Base-by-base conservation (phyloP, 2,888 invertebrate species). In the Choreutis nemorana region DNA sequence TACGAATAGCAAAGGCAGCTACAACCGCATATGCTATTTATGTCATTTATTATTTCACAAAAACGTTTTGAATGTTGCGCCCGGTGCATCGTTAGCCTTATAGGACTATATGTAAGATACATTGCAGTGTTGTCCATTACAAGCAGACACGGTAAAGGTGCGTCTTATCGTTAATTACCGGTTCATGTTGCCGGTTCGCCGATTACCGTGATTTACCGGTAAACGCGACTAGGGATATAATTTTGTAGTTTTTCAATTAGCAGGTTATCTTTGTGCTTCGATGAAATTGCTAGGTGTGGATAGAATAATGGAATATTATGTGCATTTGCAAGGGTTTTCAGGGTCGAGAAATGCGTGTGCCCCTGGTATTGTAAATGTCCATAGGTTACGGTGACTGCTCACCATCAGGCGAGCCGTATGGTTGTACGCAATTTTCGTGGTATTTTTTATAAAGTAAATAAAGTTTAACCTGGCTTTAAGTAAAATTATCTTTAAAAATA, bases 141-240 rank as follows among this genome's bases (percentile, higher is more conserved):
- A 40, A 33, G 31, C 45, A 42, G 51, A 56, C 59, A 56, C 51
- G 53, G 51, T 40, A 42, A 40, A 59, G 59, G 62, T 55, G 66
- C 55, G 60, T 55, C 62, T 67, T 70, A 66, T 67, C 67, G 53
- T 59, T 71, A 71, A 71, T 71, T 71, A 67, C 62, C 55, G 57
- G 41, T 46, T 41, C 43, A 42, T 35, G 44, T 54, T 52, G 51
- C 63, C 55, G 62, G 52, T 57, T 49, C 39, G 51, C 56, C 59
- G 63, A 62, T 66, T 56, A 55, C 62, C 44, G 67, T 66, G 68
- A 67, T 60, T 64, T 67, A 67, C 65, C 58, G 53, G 52, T 42
- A 42, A 37, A 29, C 41, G 22, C 30, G 16, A 33, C 39, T 34
- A 33, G 33, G 35, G 41, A 36, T 44, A 48, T 46, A 44, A 47